These are phyloP conservation scores for Belonocnema kinseyi DNA, from an alignment of 1,140 invertebrate species.

Conservation along the genomic window DNA sequence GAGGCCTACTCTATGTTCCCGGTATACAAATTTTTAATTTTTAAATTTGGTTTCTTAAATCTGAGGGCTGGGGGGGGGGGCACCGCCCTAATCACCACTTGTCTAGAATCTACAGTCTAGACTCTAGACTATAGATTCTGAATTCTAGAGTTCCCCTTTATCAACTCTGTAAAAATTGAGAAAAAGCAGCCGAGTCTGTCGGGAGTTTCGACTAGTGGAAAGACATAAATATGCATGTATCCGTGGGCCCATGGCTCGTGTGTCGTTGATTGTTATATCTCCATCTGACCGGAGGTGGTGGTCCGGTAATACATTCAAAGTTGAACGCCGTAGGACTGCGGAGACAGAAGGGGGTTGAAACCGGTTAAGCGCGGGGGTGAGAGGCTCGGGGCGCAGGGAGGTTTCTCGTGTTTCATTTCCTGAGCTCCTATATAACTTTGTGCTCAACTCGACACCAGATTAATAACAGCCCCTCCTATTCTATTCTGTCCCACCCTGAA, in stretches of 20 bases:
- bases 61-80: no score
- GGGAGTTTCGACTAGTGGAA: slow-evolving; percentile 41
- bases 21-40: no score
- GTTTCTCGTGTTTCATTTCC: slow-evolving; percentile 77
- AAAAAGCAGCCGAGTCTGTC: slow-evolving; percentile 37
- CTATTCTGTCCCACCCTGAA: slow-evolving; percentile 69
- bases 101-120: no score
- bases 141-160: no score
- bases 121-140: no score
- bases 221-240: slow-evolving; percentile 72
- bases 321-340: slow-evolving; percentile 66
- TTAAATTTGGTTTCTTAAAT: no score
- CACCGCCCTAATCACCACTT: no score
- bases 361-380: slow-evolving; percentile 54
- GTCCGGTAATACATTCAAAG: slow-evolving; percentile 74
- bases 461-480: slow-evolving; percentile 75
- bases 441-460: slow-evolving; percentile 77
- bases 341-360: slow-evolving; percentile 62
- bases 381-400: slow-evolving; percentile 60
- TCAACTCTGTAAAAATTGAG: not conserved
- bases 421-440: slow-evolving; percentile 77
- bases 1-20: no score
- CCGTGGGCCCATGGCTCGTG: slow-evolving; percentile 67
- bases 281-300: slow-evolving; percentile 65
- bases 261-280: slow-evolving; percentile 65